Evolutionary conservation across 2,888 invertebrate species (phyloP), one percentile per base, ranked within the genome.

Genomic region (Pilophorus perplexus): DNA sequence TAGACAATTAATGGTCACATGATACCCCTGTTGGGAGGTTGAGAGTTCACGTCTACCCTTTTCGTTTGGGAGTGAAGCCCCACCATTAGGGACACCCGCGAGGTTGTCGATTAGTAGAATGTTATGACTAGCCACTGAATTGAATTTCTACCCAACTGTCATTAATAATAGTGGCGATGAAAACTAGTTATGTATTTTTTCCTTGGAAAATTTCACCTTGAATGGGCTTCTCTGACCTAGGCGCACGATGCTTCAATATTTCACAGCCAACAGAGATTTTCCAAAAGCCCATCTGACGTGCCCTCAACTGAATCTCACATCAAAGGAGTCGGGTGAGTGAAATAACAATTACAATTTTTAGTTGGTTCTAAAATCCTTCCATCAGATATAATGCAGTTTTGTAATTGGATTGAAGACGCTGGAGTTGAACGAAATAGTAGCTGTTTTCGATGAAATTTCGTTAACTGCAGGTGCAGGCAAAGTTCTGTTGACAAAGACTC

Each of bases 401-500:
- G n/a, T n/a, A n/a, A n/a, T n/a, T n/a, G n/a, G n/a, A n/a, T n/a
- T n/a, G n/a, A n/a, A n/a, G n/a, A n/a, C n/a, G n/a, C n/a, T n/a
- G n/a, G n/a, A n/a, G n/a, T n/a, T n/a, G n/a, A n/a, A n/a, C n/a
- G n/a, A n/a, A n/a, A n/a, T n/a, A n/a, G n/a, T n/a, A n/a, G n/a
- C n/a, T n/a, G n/a, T n/a, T n/a, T n/a, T n/a, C n/a, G n/a, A n/a
- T n/a, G n/a, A n/a, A n/a, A n/a, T n/a, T n/a, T n/a, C n/a, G n/a
- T n/a, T n/a, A n/a, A n/a, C n/a, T n/a, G n/a, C 33, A 62, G 48
- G 16, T 38, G 64, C 33, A 57, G 70, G 23, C 70, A 70, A 38
- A 52, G 65, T 68, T 87, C 89, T 3, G 85, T 87, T 6, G 91
- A 91, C 73, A 88, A 88, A 74, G 88, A 88, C 72, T 89, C 88